phyloP scores from a whole-genome alignment of 2,113 vertebrate genomes.

The Petroica traversi region DNA sequence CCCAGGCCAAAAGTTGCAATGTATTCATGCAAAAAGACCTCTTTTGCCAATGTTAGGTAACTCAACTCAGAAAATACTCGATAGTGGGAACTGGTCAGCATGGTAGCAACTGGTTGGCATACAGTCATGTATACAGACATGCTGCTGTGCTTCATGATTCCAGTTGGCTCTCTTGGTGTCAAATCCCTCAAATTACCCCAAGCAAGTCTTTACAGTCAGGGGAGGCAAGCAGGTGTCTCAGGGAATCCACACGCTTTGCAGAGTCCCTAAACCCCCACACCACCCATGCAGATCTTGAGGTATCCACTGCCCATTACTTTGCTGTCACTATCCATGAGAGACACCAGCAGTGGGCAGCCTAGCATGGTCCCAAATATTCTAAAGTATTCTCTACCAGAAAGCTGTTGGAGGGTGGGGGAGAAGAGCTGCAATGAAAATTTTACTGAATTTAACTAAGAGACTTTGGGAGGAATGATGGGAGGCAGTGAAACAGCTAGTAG shows the following conservation, averaged over 20 bases:
- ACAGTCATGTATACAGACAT: neutral
- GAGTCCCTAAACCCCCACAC: rapidly evolving
- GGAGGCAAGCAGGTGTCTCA: neutral
- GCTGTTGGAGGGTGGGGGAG: neutral
- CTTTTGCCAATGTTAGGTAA: neutral
- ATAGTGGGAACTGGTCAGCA: neutral
- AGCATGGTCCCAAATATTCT: neutral
- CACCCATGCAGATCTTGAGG: neutral
- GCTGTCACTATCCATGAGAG: neutral
- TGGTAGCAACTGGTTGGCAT: neutral
- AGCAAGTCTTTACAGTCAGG: too few species aligned
- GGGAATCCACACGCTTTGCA: neutral
- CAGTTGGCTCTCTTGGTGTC: neutral
- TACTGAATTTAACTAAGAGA: neutral
- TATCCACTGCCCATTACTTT: neutral
- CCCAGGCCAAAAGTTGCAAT: neutral
- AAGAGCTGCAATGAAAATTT: neutral
- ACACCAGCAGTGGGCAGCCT: neutral
- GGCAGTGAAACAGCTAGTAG: neutral
- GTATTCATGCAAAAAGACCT: neutral
- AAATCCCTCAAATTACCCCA: too few species aligned
- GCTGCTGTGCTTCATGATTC: neutral
- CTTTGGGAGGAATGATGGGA: neutral
- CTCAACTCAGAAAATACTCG: neutral
- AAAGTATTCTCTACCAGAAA: neutral